Conservation (phyloP, 2,888 invertebrate species). For the Heteromurus nitidus region DNA sequence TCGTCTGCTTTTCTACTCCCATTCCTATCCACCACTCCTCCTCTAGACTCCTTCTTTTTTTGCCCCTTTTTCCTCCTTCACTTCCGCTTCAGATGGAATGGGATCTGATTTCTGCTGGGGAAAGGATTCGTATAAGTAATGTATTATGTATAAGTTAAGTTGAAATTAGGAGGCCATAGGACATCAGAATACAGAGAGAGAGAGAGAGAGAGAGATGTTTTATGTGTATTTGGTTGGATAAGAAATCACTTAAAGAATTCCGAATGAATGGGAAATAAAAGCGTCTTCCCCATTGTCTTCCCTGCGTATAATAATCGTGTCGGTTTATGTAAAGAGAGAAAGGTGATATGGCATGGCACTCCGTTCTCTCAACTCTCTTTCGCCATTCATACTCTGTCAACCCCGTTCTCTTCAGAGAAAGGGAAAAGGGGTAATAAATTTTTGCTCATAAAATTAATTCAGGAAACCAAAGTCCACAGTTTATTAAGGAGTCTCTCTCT, state of each 20-base stretch:
- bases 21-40: neutral
- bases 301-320: neutral
- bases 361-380: neutral
- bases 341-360: neutral
- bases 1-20: constrained; percentile 4
- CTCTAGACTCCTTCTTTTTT: no score
- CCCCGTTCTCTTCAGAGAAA: constrained; percentile 21
- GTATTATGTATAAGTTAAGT: no score
- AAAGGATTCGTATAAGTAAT: no score
- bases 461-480: constrained; percentile 71
- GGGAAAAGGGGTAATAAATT: constrained; percentile 67
- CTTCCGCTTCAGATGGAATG: constrained; percentile 31
- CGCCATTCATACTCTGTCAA: constrained; percentile 15
- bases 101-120: neutral
- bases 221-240: neutral
- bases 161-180: no score
- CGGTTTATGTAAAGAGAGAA: neutral
- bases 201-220: no score
- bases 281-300: neutral
- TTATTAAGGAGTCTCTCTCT: constrained; percentile 66
- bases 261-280: neutral
- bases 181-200: neutral
- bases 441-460: constrained; percentile 72
- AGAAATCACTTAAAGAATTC: neutral
- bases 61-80: constrained; percentile 10